Base-by-base conservation (phyloP, 2,797 vertebrate species). In the Hippoglossus hippoglossus region DNA sequence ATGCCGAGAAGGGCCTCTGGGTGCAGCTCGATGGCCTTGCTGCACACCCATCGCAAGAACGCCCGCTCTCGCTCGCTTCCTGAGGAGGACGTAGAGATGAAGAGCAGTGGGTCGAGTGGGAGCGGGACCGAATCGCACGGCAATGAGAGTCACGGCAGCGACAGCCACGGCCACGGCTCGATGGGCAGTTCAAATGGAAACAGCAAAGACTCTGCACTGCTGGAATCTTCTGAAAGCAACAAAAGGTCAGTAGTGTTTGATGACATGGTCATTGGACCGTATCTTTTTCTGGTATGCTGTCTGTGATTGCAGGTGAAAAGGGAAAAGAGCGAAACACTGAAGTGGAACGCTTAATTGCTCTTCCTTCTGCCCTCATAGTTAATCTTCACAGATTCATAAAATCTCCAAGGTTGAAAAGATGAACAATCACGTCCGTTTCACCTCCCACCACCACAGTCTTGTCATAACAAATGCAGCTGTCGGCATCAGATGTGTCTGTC, bases 1-100 rank as follows among this genome's bases (percentile, higher is more conserved):
- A 67, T 77, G 87, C 75, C 85, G 10, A 82, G 81, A 65, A 80
- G 84, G n/a, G 1, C 77, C 61, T 83, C 85, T 16, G 85, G 73
- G 28, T 87, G 89, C 1, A 91, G 89, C 79, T 93, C 94, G 54
- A 92, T 93, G 84, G 76, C 76, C 65, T 79, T 84, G 0, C 79
- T 50, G 0, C 91, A 84, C 70, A 87, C 75, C 34, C 87, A 82
- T 54, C 81, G 90, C 34, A 94, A 94, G 73, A 91, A 75, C 19
- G 0, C 34, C 6, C 90, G 84, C 65, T 91, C 88, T 22, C 91
- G 79, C 52, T 84, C 83, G 0, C 90, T 94, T 62, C 95, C 94
- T 0, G 95, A 97, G 64, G 94, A 93, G 25, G 96, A 98, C 1
- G 84, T 96, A 68, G 96, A 97, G 82, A 97, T 97, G 96, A 96